phyloP scores from a whole-genome alignment of 2,113 vertebrate species.

The Microcebus tavaratra region DNA sequence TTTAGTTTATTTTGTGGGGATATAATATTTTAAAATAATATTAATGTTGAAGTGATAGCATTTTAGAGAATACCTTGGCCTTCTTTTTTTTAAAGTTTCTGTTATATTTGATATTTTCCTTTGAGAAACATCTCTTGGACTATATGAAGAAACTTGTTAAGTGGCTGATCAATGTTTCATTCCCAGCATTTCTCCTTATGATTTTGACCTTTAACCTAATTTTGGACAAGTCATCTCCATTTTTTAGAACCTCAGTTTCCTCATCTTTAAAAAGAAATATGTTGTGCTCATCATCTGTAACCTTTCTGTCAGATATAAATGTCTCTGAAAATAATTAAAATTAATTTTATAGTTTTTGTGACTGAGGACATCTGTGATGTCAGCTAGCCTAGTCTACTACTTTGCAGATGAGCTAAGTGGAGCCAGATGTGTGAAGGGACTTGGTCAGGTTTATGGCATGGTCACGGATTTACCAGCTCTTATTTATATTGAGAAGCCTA shows the following conservation, averaged over 20 bases:
- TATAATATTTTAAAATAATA: neutral
- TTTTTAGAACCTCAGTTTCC: neutral
- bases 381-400: neutral
- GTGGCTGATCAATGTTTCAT: neutral
- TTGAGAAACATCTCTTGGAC: conserved; percentile 21
- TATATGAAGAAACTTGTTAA: neutral
- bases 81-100: neutral
- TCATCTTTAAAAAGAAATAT: conserved; percentile 33
- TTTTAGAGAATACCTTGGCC: neutral
- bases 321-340: conserved; percentile 24
- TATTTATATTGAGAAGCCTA: neutral
- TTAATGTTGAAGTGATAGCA: neutral
- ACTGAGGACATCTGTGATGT: neutral
- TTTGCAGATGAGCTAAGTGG: neutral
- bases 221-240: neutral
- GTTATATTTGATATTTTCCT: neutral
- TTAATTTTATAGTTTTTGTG: neutral
- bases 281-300: neutral
- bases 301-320: conserved; percentile 11
- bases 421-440: neutral
- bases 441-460: neutral
- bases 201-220: conserved; percentile 11
- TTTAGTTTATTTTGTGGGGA: neutral
- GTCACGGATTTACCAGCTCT: neutral
- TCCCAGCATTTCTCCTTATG: neutral